Conservation (phyloP, 2,797 vertebrate genomes). For the Enteromius thamalakanensis region DNA sequence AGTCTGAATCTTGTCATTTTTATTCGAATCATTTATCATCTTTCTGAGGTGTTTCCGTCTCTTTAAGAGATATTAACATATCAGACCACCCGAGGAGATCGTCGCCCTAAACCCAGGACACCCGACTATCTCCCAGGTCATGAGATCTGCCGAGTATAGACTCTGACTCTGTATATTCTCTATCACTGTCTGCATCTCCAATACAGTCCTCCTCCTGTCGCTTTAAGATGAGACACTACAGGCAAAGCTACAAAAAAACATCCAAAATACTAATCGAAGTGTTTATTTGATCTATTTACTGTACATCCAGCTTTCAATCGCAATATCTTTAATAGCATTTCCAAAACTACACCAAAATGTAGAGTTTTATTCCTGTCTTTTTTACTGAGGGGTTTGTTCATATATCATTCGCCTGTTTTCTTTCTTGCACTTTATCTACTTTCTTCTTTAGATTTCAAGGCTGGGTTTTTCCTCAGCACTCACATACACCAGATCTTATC, state of each 20-base stretch:
- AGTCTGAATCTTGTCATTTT: not conserved
- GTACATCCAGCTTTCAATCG: too few relatives aligned
- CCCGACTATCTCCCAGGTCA: not conserved
- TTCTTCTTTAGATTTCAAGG: too few relatives aligned
- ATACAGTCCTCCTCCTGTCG: too few relatives aligned
- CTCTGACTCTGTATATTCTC: too few relatives aligned
- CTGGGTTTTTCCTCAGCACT: too few relatives aligned
- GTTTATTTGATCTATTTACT: not conserved
- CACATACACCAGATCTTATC: too few relatives aligned
- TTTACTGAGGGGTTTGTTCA: not conserved
- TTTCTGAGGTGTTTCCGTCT: constrained; percentile 60
- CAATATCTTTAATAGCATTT: too few relatives aligned
- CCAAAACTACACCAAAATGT: not conserved
- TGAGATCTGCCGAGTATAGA: not conserved
- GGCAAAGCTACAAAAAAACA: not conserved
- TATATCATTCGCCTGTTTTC: not conserved
- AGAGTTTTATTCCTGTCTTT: not conserved
- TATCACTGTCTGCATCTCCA: not conserved
- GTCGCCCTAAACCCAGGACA: constrained; percentile 5
- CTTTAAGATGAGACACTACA: not conserved
- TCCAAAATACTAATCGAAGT: not conserved
- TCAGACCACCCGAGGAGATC: constrained; percentile 67
- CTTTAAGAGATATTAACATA: constrained; percentile 8
- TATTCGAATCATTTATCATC: not conserved
- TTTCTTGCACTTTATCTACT: too few relatives aligned